Base-by-base conservation (phyloP, 2,113 vertebrate species). In the Xiphias gladius region DNA sequence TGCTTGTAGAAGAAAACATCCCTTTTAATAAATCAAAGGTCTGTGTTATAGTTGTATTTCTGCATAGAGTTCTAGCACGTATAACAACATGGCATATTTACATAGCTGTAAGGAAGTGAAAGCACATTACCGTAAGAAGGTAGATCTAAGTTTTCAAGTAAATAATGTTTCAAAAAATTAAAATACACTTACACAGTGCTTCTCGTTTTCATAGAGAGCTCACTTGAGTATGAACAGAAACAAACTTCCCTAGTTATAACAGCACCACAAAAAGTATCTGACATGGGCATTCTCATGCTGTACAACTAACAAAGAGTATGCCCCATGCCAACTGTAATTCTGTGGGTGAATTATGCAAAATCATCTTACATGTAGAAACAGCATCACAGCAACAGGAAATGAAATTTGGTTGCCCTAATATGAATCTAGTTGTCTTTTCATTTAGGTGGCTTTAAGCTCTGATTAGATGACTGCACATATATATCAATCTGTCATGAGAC, bases 301-400 rank as follows among this genome's bases (percentile, higher is more conserved):
- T 37, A 80, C 74, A 30, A 39, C 74, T 70, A 84, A 84, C 63
- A 88, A 78, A 84, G 54, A 76, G 24, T 37, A 35, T 4, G 43
- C 37, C 57, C 28, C 39, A 12, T 59, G 78, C 76, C 52, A 83
- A 39, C 54, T 77, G 64, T 37, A 82, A 46, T 32, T 41, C 74
- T 78, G 79, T 85, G 87, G 73, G 61, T 78, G 79, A 88, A 81
- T 79, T 81, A 84, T 87, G 82, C 76, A 86, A 85, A 83, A 72
- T 76, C 73, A 77, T 11, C 35, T 62, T 52, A 61, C 77, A 57
- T 52, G 66, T 17, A 66, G 43, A 20, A 67, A 52, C 73, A 57
- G 28, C 54, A 66, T 65, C 57, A 39, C 58, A 52, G 58, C 55
- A 79, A 67, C 73, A 88, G 86, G 86, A 90, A 87, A 68, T 82